phyloP scores from a whole-genome alignment of 2,113 vertebrate species.

The Athene cunicularia region DNA sequence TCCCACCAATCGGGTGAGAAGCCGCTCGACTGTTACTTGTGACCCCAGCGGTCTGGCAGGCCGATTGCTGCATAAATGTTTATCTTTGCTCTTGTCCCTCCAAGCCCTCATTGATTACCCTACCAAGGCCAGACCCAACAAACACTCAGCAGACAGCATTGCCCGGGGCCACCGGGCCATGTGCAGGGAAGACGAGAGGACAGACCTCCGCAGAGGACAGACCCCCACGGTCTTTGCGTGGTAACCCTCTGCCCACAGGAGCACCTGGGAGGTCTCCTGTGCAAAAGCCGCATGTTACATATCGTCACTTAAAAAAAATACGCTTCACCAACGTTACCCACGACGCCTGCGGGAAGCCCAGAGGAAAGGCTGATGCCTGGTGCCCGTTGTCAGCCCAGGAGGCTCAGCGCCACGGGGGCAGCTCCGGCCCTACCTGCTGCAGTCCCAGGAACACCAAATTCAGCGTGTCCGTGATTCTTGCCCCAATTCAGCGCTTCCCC shows the following conservation, averaged over 20 bases:
- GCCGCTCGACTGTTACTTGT: accelerated
- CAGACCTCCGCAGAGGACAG: no score
- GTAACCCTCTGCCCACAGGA: background rate
- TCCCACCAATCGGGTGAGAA: background rate
- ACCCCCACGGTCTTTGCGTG: background rate
- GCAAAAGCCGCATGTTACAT: background rate
- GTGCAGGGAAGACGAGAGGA: accelerated
- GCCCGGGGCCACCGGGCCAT: background rate
- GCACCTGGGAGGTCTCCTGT: background rate
- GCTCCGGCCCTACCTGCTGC: background rate
- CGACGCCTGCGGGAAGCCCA: background rate
- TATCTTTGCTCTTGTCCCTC: background rate
- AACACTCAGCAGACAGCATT: background rate
- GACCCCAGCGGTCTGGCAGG: background rate
- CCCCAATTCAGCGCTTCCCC: background rate
- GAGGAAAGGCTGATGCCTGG: background rate
- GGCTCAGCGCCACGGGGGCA: background rate
- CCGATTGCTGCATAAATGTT: background rate
- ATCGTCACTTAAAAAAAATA: background rate
- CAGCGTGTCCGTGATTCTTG: accelerated
- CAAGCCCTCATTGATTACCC: background rate
- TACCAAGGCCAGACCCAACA: background rate
- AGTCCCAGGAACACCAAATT: accelerated
- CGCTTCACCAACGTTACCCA: accelerated
- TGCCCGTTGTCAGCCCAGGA: background rate